Evolutionary conservation across 2,888 invertebrate species (phyloP), one percentile per base, ranked within the genome.

Genomic region (Ophion costatus): DNA sequence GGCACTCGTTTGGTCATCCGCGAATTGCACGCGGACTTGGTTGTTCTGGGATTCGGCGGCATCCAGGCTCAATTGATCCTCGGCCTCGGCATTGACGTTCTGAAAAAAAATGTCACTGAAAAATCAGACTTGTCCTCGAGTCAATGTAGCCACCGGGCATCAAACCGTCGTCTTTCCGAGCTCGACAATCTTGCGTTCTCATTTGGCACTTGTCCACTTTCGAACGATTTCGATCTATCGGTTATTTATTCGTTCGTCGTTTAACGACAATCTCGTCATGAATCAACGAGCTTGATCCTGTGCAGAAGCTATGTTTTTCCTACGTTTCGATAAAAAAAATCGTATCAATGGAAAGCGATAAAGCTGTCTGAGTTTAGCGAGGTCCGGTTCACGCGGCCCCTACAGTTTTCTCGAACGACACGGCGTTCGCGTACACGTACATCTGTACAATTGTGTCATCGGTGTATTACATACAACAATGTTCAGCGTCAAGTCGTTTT

Each of bases 11-110:
- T 94, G 93, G 78, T 94, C 94, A 82, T 94, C 93, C 0, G 95
- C 95, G 92, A 95, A 95, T 80, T 95, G 95, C 33, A 96, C 96
- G 88, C 95, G 94, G 59, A 96, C 95, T 89, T 96, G 96, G 88
- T 95, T 95, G 91, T 95, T 95, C 90, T 95, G 95, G 29, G 96
- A 96, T 90, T 96, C 96, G 0, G 95, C 95, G 59, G 95, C 95
- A 45, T 91, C 89, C 77, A 92, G 92, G 82, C 89, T 90, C 73
- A 92, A 92, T 84, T 92, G 92, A 89, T 94, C 94, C 88, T 93
- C 94, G n/a, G 93, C 91, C 86, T 93, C 94, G 51, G 90, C 91
- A 87, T 93, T 93, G 74, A 90, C 91, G 88, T 92, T 90, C 93
- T 94, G 90, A 33, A 89, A 89, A 69, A 38, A 38, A 38, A 38